These are phyloP conservation scores for Magallana ariakensis DNA, from an alignment of 1,140 invertebrate species.

Conservation along the genomic window DNA sequence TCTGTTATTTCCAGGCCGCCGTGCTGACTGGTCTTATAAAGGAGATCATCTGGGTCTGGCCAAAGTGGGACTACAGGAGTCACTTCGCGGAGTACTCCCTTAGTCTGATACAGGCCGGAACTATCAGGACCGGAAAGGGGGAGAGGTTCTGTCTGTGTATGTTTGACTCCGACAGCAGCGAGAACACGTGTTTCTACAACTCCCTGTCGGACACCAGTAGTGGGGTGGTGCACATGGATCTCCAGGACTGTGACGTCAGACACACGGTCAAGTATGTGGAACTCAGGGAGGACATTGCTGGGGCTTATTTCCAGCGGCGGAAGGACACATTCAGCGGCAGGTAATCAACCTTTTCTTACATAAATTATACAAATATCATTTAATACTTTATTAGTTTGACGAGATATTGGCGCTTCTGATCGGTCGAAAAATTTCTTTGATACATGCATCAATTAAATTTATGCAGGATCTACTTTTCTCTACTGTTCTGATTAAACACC, in stretches of 20 bases:
- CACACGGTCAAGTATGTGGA: constrained; percentile 8
- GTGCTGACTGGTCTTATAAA: neutral
- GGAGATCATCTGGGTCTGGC: constrained; percentile 16
- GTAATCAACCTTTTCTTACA: neutral
- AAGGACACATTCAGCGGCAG: neutral
- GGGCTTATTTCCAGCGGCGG: neutral
- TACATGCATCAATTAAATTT: too few relatives aligned
- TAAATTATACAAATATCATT: too few relatives aligned
- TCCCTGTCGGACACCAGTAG: neutral
- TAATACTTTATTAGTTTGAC: too few relatives aligned
- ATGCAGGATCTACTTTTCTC: too few relatives aligned
- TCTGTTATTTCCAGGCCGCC: neutral
- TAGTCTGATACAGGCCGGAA: neutral
- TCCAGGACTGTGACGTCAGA: neutral
- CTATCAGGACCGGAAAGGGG: neutral
- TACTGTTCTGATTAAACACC: too few relatives aligned
- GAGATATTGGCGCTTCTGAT: too few relatives aligned
- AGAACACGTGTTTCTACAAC: constrained; percentile 16
- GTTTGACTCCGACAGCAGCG: constrained; percentile 5
- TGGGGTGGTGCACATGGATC: neutral
- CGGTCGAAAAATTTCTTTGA: too few relatives aligned
- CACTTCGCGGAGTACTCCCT: constrained; percentile 12
- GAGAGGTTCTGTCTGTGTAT: neutral
- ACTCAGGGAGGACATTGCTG: neutral
- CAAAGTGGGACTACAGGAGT: neutral